These are phyloP conservation scores for Exaiptasia diaphana DNA, from an alignment of 64 coral and sea anemone species.

Conservation along the genomic window DNA sequence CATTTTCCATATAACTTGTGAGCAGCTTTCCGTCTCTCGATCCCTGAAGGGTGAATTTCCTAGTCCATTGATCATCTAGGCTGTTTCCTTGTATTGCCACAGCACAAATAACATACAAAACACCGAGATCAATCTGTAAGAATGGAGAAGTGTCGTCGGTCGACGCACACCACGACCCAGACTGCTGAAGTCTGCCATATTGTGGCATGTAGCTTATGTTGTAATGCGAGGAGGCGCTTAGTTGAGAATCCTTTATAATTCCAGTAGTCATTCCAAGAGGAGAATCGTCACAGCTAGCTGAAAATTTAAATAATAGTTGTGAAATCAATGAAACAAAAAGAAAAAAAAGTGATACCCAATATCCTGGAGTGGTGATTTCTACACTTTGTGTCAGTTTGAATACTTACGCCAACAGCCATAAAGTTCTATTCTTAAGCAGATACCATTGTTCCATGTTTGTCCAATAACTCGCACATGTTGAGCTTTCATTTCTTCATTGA, in stretches of 20 bases:
- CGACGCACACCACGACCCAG: conserved; percentile 6
- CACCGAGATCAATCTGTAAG: conserved; percentile 2
- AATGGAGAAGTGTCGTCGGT: background rate
- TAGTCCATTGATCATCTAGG: background rate
- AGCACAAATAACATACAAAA: background rate
- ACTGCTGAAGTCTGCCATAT: background rate
- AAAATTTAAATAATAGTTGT: no score
- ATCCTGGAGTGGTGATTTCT: no score
- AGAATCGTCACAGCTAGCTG: background rate
- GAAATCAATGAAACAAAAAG: no score
- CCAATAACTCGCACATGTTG: background rate
- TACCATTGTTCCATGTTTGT: background rate
- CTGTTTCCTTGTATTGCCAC: background rate
- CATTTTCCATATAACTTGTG: background rate
- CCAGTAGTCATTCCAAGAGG: background rate
- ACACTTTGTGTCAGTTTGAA: background rate
- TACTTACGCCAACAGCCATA: background rate
- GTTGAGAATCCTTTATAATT: background rate
- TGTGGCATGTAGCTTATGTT: background rate
- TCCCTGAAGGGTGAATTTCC: background rate
- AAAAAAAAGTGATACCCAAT: no score
- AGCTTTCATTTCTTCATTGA: background rate
- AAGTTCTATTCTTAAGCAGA: background rate
- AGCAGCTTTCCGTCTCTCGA: background rate
- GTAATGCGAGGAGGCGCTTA: background rate